Evolutionary conservation across 2,888 invertebrate species (phyloP), one percentile per base, ranked within the genome.

Genomic region (Hypomecis punctinalis): DNA sequence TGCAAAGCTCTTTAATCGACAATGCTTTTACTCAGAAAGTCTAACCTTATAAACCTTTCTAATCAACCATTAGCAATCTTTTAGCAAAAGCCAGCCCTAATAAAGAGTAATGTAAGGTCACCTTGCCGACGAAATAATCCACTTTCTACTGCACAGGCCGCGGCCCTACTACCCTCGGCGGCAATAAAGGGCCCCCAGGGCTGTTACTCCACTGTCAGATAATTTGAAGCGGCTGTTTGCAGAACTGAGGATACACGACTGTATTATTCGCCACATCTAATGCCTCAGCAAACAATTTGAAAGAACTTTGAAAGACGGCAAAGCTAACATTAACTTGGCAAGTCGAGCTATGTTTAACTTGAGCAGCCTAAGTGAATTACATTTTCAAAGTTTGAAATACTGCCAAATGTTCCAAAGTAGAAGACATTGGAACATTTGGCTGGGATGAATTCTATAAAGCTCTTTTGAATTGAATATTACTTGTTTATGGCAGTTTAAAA

Each of bases 181-280:
- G 75, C 75, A 79, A 81, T 83, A 85, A 84, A 81, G 70, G 67
- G 70, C 69, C 76, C 76, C 75, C 65, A 74, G 75, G 75, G 80
- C 76, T 85, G 81, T 84, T 85, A 76, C 77, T 78, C 78, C 68
- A 48, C 52, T 52, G 76, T 74, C 73, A 63, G 76, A 78, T 84
- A 84, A 86, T 83, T 83, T 80, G 75, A 79, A 71, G 70, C 73
- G 67, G 71, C 72, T 67, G 70, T 72, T 71, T 66, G 66, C 62
- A 61, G 71, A 56, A 53, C 67, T 70, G 66, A 53, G 66, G 68
- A 64, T 69, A 69, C 65, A 61, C 62, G 66, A 69, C 69, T 74
- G 72, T 68, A 75, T 79, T 68, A 70, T 42, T 69, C 65, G 57
- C 63, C 64, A 66, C 58, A 42, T 70, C 55, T 56, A 56, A 57